phyloP scores from a whole-genome alignment of 2,113 vertebrate genomes.

The Ictalurus punctatus region DNA sequence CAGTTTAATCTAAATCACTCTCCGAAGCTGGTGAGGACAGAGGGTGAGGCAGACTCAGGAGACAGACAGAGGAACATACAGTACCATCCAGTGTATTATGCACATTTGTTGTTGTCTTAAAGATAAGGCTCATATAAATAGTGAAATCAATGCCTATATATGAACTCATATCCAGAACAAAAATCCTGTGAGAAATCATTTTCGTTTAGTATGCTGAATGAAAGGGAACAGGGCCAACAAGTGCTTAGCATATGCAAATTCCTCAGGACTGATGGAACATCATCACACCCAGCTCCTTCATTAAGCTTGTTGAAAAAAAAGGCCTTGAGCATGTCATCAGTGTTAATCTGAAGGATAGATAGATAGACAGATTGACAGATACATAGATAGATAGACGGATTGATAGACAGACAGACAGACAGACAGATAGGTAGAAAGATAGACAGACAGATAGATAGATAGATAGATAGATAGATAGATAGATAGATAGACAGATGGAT shows the following conservation, averaged over 20 bases:
- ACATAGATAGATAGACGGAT: neutral
- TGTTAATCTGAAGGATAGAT: neutral
- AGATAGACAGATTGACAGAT: neutral
- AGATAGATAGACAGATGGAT: neutral
- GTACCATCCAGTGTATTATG: neutral
- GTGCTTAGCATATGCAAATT: constrained; percentile 9
- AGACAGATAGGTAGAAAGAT: neutral
- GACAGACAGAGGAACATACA: neutral
- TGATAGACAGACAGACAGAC: neutral
- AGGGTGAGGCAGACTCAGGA: neutral
- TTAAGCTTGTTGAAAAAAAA: neutral
- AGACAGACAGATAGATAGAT: neutral
- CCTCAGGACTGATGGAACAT: neutral
- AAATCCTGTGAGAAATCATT: neutral
- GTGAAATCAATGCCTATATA: neutral
- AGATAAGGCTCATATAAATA: neutral
- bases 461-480: neutral
- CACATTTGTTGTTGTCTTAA: neutral
- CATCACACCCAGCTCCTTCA: neutral
- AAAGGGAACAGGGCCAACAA: neutral
- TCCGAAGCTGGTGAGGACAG: neutral
- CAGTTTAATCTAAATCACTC: neutral
- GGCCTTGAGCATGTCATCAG: neutral
- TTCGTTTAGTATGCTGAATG: neutral
- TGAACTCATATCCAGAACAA: neutral